Evolutionary conservation across 1,140 invertebrate genomes (phyloP), one percentile per base, ranked within the genome.

Genomic region (Gryllus bimaculatus): DNA sequence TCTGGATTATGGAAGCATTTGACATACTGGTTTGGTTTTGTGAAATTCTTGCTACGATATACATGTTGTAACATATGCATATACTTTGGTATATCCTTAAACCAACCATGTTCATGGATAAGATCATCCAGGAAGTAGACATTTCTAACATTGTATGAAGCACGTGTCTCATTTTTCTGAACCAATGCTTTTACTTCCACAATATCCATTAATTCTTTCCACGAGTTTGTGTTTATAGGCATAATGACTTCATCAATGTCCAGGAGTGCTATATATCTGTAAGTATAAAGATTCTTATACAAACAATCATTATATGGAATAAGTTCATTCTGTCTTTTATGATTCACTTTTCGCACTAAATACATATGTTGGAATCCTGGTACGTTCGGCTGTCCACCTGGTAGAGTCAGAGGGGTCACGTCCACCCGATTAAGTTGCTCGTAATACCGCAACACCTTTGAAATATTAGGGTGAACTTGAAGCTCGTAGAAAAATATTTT

Each of bases 271-370:
- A 98, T 92, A 86, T 96, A 97, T 78, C 95, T 91, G 84, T 97
- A 98, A 73, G 91, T 88, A 84, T 97, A 96, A 86, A 97, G 90
- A 84, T 97, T 94, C 82, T 96, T 93, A 86, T 98, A 98, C 8
- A 98, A 88, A 83, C 97, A 98, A 84, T 98, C 97, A 85, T 98
- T 98, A 88, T 98, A 98, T 0, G 97, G 96, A 82, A 98, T 97
- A 66, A 98, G 88, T 85, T 98, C 96, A 85, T 98, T 97, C 83
- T 98, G 95, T 13, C 96, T 87, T 84, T 98, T 98, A 85, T 96
- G 92, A 83, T 94, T 97, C 4, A 93, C 92, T 85, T 95, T 95
- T 84, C 95, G 95, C 75, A 93, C 94, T 8, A 97, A 87, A 83
- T 96, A 97, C 85, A 95, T 89, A 85, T 97, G 95, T 83, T 96